A percentile compares a stretch with the other conserved stretches of the same genome.
phyloP scores from a whole-genome alignment of 1,140 invertebrate species.

The Tenebrio molitor region DNA sequence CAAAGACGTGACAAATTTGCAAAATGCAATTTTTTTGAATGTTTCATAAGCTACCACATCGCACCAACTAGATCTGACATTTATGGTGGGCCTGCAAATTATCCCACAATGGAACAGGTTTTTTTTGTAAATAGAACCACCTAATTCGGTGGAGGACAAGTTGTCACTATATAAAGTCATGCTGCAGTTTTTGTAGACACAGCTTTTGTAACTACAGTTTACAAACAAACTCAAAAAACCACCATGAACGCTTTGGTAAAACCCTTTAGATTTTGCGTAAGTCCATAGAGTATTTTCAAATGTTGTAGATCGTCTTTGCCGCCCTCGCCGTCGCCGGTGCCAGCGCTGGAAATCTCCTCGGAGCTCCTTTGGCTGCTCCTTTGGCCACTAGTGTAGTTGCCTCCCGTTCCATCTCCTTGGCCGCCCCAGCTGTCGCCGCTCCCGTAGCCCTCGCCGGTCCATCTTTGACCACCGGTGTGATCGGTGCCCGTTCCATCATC shows the following conservation, averaged over 20 bases:
- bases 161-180: conserved; percentile 13
- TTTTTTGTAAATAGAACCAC: conserved; percentile 13
- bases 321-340: conserved; percentile 16
- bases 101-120: conserved; percentile 17
- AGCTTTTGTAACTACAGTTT: conserved; percentile 16
- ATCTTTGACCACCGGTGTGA: not conserved
- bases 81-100: conserved; percentile 11
- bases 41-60: conserved; percentile 14
- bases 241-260: conserved; percentile 29
- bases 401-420: not conserved
- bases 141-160: conserved; percentile 18
- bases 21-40: conserved; percentile 23
- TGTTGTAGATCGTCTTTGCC: conserved; percentile 4
- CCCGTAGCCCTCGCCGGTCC: not conserved
- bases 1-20: not conserved
- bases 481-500: not conserved
- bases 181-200: not conserved
- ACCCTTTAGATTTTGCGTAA: not conserved
- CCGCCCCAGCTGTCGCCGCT: not conserved
- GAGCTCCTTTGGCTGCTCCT: conserved; percentile 15
- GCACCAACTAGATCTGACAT: not conserved
- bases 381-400: conserved; percentile 10
- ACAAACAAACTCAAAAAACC: conserved; percentile 12
- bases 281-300: not conserved
- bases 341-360: conserved; percentile 31